Conservation (phyloP, 1,140 invertebrate genomes). For the Calliopsis andreniformis region DNA sequence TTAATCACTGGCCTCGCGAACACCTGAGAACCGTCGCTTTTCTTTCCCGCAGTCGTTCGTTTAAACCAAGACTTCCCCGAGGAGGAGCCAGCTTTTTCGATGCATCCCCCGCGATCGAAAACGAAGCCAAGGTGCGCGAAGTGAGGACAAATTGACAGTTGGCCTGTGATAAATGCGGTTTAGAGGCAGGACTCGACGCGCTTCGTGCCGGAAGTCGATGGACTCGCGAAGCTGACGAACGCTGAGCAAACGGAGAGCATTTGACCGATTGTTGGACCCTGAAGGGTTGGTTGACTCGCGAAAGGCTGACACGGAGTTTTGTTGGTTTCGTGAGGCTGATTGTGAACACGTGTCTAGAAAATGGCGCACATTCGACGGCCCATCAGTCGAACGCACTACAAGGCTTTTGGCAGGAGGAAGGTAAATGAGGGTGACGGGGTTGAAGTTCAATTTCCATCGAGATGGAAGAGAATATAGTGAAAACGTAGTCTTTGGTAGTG, state of each 20-base stretch:
- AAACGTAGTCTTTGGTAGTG: no score
- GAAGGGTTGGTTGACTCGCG: not conserved
- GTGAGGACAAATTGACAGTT: constrained; percentile 30
- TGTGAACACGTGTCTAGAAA: not conserved
- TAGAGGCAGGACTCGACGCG: constrained; percentile 61
- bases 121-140: not conserved
- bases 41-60: no score
- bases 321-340: not conserved
- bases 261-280: not conserved
- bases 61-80: not conserved
- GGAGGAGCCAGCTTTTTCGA: not conserved
- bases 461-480: no score
- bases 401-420: constrained; percentile 79
- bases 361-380: constrained; percentile 78
- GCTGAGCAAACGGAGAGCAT: constrained; percentile 49
- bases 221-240: constrained; percentile 74
- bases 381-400: constrained; percentile 77
- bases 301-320: not conserved
- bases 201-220: constrained; percentile 63
- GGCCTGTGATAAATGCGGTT: constrained; percentile 68
- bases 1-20: constrained; percentile 7
- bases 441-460: not conserved
- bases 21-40: not conserved
- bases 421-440: constrained; percentile 67
- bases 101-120: constrained; percentile 1